These are phyloP conservation scores for Prionace glauca DNA, from an alignment of 2,797 vertebrate species.

Conservation along the genomic window DNA sequence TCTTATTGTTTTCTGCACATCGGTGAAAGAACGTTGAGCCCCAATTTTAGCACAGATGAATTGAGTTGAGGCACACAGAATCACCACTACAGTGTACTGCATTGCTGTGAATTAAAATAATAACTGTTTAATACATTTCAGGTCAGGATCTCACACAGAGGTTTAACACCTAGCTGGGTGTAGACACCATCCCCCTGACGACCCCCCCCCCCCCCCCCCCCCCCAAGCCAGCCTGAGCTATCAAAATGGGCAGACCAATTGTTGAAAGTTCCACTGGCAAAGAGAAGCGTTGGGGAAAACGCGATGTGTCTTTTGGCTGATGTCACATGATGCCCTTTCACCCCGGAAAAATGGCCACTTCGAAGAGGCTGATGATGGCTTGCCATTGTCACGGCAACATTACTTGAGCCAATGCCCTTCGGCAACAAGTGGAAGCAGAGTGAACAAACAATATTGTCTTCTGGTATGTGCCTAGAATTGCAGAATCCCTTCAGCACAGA, in stretches of 20 bases:
- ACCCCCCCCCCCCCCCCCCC: no score
- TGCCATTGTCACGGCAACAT: neutral
- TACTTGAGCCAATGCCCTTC: neutral
- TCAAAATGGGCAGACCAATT: neutral
- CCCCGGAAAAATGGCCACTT: neutral
- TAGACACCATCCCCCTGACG: no score
- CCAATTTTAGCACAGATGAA: neutral
- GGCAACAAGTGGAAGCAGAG: neutral
- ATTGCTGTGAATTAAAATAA: neutral
- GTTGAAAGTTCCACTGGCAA: neutral
- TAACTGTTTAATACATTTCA: neutral
- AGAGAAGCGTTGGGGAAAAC: neutral
- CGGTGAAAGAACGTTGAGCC: neutral
- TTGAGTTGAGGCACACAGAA: neutral
- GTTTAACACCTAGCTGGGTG: neutral
- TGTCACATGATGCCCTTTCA: neutral
- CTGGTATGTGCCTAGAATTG: neutral
- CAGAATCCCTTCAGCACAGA: no score
- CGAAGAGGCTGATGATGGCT: neutral
- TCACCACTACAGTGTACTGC: neutral
- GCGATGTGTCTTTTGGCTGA: neutral
- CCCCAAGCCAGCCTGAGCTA: neutral
- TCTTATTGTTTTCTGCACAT: no score
- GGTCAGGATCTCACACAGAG: neutral
- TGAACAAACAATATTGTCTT: neutral